These are phyloP conservation scores for Suillia variegata DNA, from an alignment of 2,888 invertebrate genomes.

Conservation along the genomic window DNA sequence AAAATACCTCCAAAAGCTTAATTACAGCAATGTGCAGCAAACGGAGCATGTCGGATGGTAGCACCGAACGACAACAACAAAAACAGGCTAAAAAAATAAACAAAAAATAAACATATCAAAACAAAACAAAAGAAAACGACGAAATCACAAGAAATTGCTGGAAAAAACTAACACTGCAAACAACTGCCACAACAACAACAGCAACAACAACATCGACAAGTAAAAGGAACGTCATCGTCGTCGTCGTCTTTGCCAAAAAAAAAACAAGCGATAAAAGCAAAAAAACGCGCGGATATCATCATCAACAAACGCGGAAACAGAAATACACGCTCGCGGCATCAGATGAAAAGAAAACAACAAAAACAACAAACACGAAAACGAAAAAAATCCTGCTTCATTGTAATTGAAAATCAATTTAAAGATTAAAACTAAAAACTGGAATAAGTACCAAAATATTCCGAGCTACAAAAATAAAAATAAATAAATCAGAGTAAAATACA, in stretches of 20 bases:
- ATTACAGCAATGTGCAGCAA: not conserved
- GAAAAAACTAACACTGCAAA: not conserved
- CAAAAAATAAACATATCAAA: too few relatives aligned
- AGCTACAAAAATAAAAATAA: not conserved
- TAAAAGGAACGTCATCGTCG: not conserved
- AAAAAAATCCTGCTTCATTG: not conserved
- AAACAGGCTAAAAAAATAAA: not conserved
- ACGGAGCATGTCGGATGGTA: not conserved
- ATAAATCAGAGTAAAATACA: not conserved
- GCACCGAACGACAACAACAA: not conserved
- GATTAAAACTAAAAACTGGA: not conserved
- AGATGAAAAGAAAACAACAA: not conserved
- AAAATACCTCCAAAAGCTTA: not conserved
- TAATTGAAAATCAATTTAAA: constrained; percentile 6
- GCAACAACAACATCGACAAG: not conserved
- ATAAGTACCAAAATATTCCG: not conserved
- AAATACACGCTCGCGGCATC: not conserved
- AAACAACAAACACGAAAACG: not conserved
- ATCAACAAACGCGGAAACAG: not conserved
- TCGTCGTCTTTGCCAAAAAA: too few relatives aligned
- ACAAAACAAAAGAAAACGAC: not conserved
- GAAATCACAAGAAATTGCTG: not conserved
- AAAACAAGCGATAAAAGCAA: not conserved
- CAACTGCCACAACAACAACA: not conserved
- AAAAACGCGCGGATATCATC: not conserved